Conservation (phyloP, 2,888 invertebrate genomes). For the Flexamia atlantica region DNA sequence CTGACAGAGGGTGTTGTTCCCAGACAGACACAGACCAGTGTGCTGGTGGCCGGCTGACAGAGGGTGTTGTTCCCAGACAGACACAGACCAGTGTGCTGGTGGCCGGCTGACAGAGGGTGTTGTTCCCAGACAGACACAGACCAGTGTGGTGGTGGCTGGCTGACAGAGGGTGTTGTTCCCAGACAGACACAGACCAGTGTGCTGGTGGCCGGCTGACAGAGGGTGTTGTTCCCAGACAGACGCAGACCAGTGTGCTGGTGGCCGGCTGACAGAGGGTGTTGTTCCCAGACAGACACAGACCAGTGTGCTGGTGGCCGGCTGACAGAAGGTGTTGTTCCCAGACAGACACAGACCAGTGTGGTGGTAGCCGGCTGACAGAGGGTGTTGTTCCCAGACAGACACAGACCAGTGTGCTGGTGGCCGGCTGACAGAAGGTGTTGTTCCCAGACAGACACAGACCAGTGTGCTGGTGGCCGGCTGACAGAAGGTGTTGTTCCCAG, state of each 20-base stretch:
- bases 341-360: conserved; percentile 66
- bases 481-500: no score
- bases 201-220: not conserved
- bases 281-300: conserved; percentile 67
- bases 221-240: conserved; percentile 58
- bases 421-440: no score
- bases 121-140: conserved; percentile 67
- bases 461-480: no score
- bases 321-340: conserved; percentile 37
- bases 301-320: not conserved
- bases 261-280: conserved; percentile 69
- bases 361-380: conserved; percentile 69
- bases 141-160: conserved; percentile 68
- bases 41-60: no score
- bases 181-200: conserved; percentile 66
- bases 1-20: no score
- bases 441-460: no score
- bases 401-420: no score
- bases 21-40: no score
- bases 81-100: no score
- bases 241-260: conserved; percentile 67
- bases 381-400: no score
- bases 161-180: conserved; percentile 69
- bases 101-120: no score
- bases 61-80: no score